A percentile compares a stretch with the other conserved stretches of the same genome.
Evolutionary conservation across 2,888 invertebrate species (phyloP).

Genomic region (Stramonita haemastoma): DNA sequence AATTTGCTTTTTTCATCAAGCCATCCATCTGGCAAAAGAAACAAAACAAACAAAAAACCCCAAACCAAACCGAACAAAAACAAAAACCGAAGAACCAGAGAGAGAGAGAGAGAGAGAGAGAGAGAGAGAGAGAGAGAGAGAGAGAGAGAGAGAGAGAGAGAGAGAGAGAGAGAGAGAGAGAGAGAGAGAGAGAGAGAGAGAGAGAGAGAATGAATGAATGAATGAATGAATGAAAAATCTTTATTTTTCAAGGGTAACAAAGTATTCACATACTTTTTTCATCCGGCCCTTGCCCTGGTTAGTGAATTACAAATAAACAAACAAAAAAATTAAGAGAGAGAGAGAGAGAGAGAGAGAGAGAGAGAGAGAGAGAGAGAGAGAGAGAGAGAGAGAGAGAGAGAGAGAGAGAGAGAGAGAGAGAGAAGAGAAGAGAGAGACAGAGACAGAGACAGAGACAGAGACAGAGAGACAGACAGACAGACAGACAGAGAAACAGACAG

Average conservation of each 20-base stretch:
- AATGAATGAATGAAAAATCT: no score
- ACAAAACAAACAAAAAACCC: no score
- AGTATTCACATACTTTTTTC: no score
- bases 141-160: slow-evolving; percentile 17
- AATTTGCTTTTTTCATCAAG: no score
- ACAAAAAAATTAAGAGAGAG: not conserved
- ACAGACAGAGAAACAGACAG: slow-evolving; percentile 17
- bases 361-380: not conserved
- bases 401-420: no score
- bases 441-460: not conserved
- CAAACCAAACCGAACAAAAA: no score
- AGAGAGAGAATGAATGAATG: no score
- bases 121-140: slow-evolving; percentile 17
- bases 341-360: not conserved
- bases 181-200: slow-evolving; percentile 5
- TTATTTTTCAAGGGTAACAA: no score
- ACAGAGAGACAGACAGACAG: not conserved
- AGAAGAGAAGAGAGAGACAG: no score
- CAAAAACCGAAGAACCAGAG: no score
- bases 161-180: slow-evolving; percentile 14
- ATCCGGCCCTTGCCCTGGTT: no score
- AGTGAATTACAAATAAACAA: not conserved
- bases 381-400: slow-evolving; percentile 1
- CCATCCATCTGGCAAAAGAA: no score
- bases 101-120: not conserved